Base-by-base conservation (phyloP, 1,140 invertebrate species). In the Aphelenchoides besseyi region DNA sequence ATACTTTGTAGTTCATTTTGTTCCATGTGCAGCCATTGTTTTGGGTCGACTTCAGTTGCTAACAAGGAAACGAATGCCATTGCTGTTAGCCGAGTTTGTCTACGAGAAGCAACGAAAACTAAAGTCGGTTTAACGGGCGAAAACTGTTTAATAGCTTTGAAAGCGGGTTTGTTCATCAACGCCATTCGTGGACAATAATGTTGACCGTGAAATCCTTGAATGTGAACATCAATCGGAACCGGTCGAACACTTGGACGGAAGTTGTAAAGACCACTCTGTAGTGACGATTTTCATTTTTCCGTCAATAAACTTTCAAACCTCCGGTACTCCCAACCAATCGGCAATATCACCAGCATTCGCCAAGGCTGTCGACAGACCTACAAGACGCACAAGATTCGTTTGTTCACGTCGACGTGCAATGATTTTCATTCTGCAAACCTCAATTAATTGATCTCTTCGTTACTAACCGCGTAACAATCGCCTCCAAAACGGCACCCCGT, bases 101-200 rank as follows among this genome's bases (percentile, higher is more conserved):
- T 87, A 54, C 96, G 87, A n/a, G 94, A 97, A 0, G 96, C 96
- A 0, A 98, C 97, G 86, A 99, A 99, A 3, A 99, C 90, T 28
- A 99, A 87, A 0, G 91, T 89, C 0, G 97, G 96, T 81, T 97
- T 90, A 3, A 87, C 85, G 0, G 94, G 93, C 0, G 95, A 95
- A 86, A 98, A 92, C 67, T 92, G 91, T 63, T 91, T 89, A 72
- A 98, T 97, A 75, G 80, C 81, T 87, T 95, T 91, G 86, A 93
- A 99, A 1, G 92, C 91, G n/a, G 97, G 95, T 82, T 95, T 92
- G 86, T 99, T 99, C 97, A 99, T 99, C 0, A 94, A 93, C 37
- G 95, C 92, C 97, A 99, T 99, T 70, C 97, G 89, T 0, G 97
- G 96, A 85, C 97, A 99, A 86, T 98, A 99, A 85, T 99, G 94